Evolutionary conservation across 2,888 invertebrate genomes (phyloP), one percentile per base, ranked within the genome.

Genomic region (Drosophila limbata): DNA sequence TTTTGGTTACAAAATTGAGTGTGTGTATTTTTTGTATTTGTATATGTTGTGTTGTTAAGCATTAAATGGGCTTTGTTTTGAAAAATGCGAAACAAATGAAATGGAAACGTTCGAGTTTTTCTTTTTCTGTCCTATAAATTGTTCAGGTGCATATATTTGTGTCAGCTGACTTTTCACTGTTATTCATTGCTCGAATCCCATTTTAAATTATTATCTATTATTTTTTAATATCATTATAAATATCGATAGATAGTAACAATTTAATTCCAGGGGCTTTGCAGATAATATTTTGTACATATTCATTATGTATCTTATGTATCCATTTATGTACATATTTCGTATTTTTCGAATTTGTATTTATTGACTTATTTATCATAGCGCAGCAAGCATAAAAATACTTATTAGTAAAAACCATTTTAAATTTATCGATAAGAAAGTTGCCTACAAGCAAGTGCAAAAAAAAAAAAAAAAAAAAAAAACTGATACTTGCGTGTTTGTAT

Each of bases 401-500:
- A 8, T 28, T 28, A 28, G 28, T 28, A 28, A 28, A 28, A 31
- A 15, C 21, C 15, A 35, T 11, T 50, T 39, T 42, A 28, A 44
- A 73, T 59, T 68, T 39, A 78, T 74, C 66, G 47, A 78, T 78
- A 64, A 61, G 57, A 77, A 69, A 68, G 84, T 53, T 47, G 53
- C 66, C 64, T 33, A 68, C 71, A 71, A 53, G 45, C 51, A 45
- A 67, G 37, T 28, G 37, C n/a, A 62, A 47, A 37, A 48, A 56
- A 61, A 19, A 33, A 40, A 28, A 44, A 9, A 56, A 47, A 62
- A 39, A 61, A 17, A 21, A 48, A 63, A 40, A 35, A 44, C 5
- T 4, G 11, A 9, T 28, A 15, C 6, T 2, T 55, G 48, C 15
- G 35, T n/a, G 28, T n/a, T 9, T 17, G 15, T 42, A 37, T 44